phyloP scores from a whole-genome alignment of 1,140 invertebrate species.

The Ridgeia piscesae region DNA sequence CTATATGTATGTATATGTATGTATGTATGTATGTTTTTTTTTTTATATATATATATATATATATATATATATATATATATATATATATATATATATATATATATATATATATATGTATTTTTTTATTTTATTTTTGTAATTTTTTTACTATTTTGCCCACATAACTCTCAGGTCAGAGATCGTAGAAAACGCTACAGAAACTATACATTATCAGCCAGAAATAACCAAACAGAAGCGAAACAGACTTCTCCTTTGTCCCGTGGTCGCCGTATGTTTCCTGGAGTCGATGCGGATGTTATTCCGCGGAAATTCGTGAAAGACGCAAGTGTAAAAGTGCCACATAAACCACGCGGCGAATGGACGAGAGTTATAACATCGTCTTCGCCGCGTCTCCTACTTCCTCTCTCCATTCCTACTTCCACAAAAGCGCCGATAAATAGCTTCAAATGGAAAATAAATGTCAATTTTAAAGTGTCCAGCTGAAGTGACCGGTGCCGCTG shows the following conservation, averaged over 20 bases:
- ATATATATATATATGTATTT: too few species aligned
- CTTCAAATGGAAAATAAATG: conserved; percentile 6
- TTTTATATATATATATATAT: too few species aligned
- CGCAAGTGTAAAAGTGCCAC: neutral
- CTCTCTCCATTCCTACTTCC: neutral
- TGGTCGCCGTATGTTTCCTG: neutral
- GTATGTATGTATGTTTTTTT: too few species aligned
- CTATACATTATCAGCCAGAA: neutral
- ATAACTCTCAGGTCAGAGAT: neutral
- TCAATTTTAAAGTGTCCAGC: neutral
- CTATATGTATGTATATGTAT: too few species aligned
- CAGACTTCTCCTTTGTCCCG: neutral
- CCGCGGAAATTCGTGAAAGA: neutral
- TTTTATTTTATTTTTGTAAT: too few species aligned
- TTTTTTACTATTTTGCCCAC: neutral
- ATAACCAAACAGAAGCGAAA: neutral
- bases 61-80: too few species aligned
- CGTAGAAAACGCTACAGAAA: neutral
- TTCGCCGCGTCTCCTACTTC: neutral
- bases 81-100: too few species aligned
- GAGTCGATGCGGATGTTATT: neutral
- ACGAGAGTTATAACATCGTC: neutral
- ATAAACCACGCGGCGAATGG: neutral
- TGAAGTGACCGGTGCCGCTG: neutral
- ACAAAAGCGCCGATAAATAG: neutral